phyloP scores from a whole-genome alignment of 2,797 vertebrate species.

The Epinephelus awoara region DNA sequence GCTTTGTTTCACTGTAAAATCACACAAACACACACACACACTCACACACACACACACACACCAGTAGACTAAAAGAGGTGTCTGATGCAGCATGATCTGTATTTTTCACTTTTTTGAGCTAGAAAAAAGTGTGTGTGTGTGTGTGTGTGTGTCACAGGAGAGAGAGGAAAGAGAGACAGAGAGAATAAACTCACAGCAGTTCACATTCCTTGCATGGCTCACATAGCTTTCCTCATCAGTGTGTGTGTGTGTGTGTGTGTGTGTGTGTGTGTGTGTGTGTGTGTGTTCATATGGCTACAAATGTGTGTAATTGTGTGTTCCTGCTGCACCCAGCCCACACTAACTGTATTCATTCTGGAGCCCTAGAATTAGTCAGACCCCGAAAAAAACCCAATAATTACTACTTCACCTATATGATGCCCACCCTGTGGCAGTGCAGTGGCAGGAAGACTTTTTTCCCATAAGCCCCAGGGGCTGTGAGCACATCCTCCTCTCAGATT shows the following conservation, averaged over 20 bases:
- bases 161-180: conserved; percentile 1
- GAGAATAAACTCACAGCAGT: conserved; percentile 52
- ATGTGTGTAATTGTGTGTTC: conserved; percentile 41
- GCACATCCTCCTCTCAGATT: not conserved
- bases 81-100: conserved; percentile 27
- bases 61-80: conserved; percentile 2
- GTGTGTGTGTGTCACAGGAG: conserved; percentile 6
- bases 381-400: conserved; percentile 68
- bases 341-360: conserved; percentile 65
- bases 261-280: conserved; percentile 9
- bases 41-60: not conserved
- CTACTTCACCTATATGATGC: conserved; percentile 59
- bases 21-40: conserved; percentile 5
- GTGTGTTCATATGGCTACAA: conserved; percentile 1
- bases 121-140: conserved; percentile 25
- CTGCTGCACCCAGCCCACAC: conserved; percentile 40
- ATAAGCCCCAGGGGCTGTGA: not conserved
- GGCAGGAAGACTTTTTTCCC: conserved; percentile 41
- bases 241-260: conserved; percentile 21
- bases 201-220: conserved; percentile 78
- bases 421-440: conserved; percentile 42
- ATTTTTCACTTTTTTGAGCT: conserved; percentile 16
- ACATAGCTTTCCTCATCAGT: conserved; percentile 73
- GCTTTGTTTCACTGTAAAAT: conserved; percentile 8
- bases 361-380: conserved; percentile 67